These are phyloP conservation scores for Cistogaster globosa DNA, from an alignment of 2,888 invertebrate genomes.

Conservation along the genomic window DNA sequence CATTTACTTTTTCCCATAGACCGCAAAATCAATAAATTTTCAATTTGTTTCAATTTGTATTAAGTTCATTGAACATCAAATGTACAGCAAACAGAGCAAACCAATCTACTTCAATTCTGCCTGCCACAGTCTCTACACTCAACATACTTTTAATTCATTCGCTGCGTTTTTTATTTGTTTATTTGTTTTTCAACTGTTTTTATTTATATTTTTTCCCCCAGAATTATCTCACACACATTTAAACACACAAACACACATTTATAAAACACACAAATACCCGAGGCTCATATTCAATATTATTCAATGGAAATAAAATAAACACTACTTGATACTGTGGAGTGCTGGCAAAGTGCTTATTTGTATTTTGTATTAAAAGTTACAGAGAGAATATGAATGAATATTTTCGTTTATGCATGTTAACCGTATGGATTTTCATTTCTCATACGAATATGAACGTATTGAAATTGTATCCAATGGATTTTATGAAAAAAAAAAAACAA, in stretches of 20 bases:
- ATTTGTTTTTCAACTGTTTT: constrained; percentile 16
- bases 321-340: constrained; percentile 50
- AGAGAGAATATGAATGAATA: constrained; percentile 48
- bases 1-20: constrained; percentile 60
- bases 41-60: constrained; percentile 71
- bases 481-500: background rate
- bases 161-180: background rate
- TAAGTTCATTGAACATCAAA: constrained; percentile 71
- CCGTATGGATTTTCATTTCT: constrained; percentile 28
- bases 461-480: constrained; percentile 30
- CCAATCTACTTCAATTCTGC: constrained; percentile 34
- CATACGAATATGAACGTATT: background rate
- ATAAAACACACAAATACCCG: constrained; percentile 40
- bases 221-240: constrained; percentile 46
- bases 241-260: background rate
- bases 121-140: constrained; percentile 13
- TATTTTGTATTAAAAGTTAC: constrained; percentile 39
- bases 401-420: constrained; percentile 37
- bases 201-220: constrained; percentile 4
- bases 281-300: constrained; percentile 70
- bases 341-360: constrained; percentile 53
- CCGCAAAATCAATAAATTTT: constrained; percentile 72
- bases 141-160: constrained; percentile 49
- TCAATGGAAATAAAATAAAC: constrained; percentile 52
- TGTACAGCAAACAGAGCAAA: constrained; percentile 53